Percentiles rank a stretch among this genome's conserved stretches.
phyloP scores from a whole-genome alignment of 2,797 vertebrate species.

The Peromyscus eremicus region DNA sequence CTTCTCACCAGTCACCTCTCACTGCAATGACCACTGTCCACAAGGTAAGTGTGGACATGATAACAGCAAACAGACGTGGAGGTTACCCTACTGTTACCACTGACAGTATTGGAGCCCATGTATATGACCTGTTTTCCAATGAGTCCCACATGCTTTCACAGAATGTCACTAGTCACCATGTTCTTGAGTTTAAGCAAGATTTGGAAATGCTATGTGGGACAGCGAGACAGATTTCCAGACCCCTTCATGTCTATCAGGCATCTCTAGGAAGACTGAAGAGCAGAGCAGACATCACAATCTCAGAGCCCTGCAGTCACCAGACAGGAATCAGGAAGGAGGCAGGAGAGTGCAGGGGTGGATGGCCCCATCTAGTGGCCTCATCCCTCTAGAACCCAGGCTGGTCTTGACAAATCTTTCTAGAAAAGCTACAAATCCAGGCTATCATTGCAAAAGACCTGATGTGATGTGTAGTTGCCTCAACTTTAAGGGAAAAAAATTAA shows the following conservation, averaged over 20 bases:
- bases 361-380: too few relatives aligned
- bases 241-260: background rate
- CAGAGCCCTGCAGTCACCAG: background rate
- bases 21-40: background rate
- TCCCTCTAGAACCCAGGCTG: too few relatives aligned
- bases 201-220: background rate
- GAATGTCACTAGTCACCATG: background rate
- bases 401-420: too few relatives aligned
- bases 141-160: background rate
- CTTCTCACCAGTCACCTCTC: background rate
- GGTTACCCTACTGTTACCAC: background rate
- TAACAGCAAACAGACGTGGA: background rate
- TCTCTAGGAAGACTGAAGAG: background rate
- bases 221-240: background rate
- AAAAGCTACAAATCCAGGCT: too few relatives aligned
- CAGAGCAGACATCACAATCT: background rate
- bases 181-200: background rate
- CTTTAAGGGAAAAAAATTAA: too few relatives aligned
- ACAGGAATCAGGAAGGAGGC: background rate
- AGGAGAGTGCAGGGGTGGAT: too few relatives aligned
- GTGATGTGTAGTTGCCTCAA: too few relatives aligned
- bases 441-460: too few relatives aligned
- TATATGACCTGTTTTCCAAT: rapidly evolving
- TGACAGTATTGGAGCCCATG: background rate
- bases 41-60: background rate